These are phyloP conservation scores for Esox lucius DNA, from an alignment of 2,797 vertebrate species.

Conservation along the genomic window DNA sequence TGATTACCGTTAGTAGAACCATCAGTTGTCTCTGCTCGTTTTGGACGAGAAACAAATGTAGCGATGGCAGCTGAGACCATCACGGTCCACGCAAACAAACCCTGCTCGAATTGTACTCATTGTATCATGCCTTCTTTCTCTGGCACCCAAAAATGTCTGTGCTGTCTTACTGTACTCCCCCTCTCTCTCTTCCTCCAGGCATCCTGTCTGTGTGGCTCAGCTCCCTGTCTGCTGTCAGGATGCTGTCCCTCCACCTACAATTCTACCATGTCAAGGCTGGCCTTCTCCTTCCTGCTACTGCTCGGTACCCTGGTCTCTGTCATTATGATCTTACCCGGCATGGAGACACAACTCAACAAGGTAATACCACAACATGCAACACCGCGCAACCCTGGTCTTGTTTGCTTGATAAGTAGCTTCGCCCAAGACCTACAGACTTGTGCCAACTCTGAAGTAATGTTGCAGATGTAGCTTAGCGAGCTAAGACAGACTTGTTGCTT, in stretches of 20 bases:
- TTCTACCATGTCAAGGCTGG: conserved; percentile 86
- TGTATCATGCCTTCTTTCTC: conserved; percentile 29
- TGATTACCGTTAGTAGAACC: neutral
- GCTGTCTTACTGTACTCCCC: conserved; percentile 12
- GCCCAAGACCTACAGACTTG: neutral
- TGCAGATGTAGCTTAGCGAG: neutral
- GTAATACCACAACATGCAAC: conserved; percentile 54
- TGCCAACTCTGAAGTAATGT: neutral
- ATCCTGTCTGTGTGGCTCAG: conserved; percentile 91
- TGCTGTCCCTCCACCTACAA: conserved; percentile 90
- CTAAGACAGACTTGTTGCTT: neutral
- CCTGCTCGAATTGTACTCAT: conserved; percentile 45
- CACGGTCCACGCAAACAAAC: conserved; percentile 11
- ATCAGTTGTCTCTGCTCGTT: conserved; percentile 1
- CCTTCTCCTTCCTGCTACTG: conserved; percentile 88
- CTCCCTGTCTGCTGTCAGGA: conserved; percentile 85
- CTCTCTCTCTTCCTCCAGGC: conserved; percentile 67
- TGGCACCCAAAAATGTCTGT: conserved; percentile 14
- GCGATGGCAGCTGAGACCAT: conserved; percentile 30
- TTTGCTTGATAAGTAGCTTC: neutral
- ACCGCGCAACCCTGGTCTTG: neutral
- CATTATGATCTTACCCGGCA: conserved; percentile 89
- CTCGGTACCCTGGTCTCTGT: conserved; percentile 86
- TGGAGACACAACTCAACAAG: conserved; percentile 89
- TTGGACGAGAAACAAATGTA: neutral